Percentiles rank a stretch among this genome's conserved stretches.
phyloP scores from a whole-genome alignment of 2,113 vertebrate species.

The Aegotheles bennettii region DNA sequence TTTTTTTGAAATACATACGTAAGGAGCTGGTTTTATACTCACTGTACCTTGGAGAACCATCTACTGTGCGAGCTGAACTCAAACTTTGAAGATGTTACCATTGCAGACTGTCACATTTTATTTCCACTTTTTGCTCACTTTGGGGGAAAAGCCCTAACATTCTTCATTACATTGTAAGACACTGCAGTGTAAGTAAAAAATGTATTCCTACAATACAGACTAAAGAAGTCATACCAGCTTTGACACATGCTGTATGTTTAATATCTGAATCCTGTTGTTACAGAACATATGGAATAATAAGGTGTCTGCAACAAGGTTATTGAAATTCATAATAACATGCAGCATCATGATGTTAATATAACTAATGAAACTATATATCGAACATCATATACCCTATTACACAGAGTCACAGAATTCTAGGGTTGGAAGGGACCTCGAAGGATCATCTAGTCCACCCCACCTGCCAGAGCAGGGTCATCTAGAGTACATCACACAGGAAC shows the following conservation, averaged over 20 bases:
- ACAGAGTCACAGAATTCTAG: too few species aligned
- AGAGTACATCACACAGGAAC: too few species aligned
- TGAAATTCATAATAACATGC: neutral
- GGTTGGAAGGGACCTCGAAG: too few species aligned
- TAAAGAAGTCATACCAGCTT: neutral
- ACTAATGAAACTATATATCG: neutral
- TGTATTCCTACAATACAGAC: neutral
- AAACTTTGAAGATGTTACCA: neutral
- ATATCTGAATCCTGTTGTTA: neutral
- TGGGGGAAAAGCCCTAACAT: neutral
- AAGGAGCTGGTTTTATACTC: neutral
- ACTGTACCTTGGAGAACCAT: neutral
- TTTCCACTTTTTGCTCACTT: neutral
- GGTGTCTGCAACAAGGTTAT: neutral
- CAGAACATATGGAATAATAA: neutral
- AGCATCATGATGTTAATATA: neutral
- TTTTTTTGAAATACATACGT: neutral
- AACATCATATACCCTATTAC: neutral
- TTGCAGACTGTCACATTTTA: neutral
- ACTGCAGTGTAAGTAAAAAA: neutral
- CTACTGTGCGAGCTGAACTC: neutral
- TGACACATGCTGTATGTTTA: neutral
- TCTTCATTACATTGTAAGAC: neutral
- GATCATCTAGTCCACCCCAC: too few species aligned
- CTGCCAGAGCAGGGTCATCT: too few species aligned